Conservation (phyloP, 1,140 invertebrate species). For the Drosophila sproati region DNA sequence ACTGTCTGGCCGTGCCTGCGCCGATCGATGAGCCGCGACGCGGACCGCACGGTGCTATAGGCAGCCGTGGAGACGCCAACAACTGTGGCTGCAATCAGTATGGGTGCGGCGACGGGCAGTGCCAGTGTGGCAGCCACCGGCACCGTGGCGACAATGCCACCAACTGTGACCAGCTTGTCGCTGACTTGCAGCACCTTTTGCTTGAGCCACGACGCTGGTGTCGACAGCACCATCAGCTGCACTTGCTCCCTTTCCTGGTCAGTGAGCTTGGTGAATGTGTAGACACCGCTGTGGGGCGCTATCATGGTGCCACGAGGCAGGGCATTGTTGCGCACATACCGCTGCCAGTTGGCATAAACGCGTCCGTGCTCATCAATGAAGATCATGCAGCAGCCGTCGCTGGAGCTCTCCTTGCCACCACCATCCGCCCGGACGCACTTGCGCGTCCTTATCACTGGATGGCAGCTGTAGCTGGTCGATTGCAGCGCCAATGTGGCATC, state of each 20-base stretch:
- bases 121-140: conserved; percentile 63
- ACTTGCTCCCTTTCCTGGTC: conserved; percentile 36
- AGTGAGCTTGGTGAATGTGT: conserved; percentile 48
- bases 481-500: conserved; percentile 51
- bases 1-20: conserved; percentile 64
- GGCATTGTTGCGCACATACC: conserved; percentile 61
- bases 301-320: conserved; percentile 72
- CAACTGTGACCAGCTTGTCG: conserved; percentile 59
- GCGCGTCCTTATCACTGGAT: conserved; percentile 74
- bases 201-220: conserved; percentile 40
- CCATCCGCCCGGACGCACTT: conserved; percentile 51
- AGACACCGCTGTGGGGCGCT: conserved; percentile 64
- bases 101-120: conserved; percentile 53
- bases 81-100: conserved; percentile 56
- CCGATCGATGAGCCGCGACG: conserved; percentile 53
- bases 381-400: conserved; percentile 74
- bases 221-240: conserved; percentile 43
- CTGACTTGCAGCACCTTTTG: conserved; percentile 47
- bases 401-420: conserved; percentile 41
- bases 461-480: conserved; percentile 62
- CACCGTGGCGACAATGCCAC: conserved; percentile 61
- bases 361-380: conserved; percentile 75
- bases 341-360: conserved; percentile 70
- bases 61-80: conserved; percentile 56
- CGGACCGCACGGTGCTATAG: conserved; percentile 65